Evolutionary conservation across 2,113 vertebrate species (phyloP), one percentile per base, ranked within the genome.

Genomic region (Leuciscus idus): DNA sequence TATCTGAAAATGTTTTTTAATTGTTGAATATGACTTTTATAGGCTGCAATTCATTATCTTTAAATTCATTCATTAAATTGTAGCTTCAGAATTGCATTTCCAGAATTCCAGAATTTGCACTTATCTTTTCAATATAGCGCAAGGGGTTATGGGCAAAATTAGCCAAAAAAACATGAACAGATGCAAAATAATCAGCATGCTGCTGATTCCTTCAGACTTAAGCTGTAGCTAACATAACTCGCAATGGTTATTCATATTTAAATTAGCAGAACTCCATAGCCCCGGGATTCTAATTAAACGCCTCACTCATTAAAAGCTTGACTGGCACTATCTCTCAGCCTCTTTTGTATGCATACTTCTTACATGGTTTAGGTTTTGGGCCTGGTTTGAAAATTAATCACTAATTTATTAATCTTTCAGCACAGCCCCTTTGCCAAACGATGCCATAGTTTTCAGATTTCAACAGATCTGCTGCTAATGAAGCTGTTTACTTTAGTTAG

Each of bases 381-480:
- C 39, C 39, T 26, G 72, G 26, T 77, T 33, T 77, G 48, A 77
- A 55, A 77, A 77, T 77, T 33, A 77, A 77, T 77, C 75, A 55
- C 50, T 77, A 4, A 77, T 55, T 77, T 77, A 77, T 77, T 52
- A 43, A 77, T 28, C n/a, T 75, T n/a, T 75, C 36, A 8, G 33
- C 57, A 62, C 6, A 43, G 28, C 21, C 36, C 57, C 23, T 15
- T 43, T 59, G 28, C 33, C 33, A 61, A 79, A 43, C 52, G 5
- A 61, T 1, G 30, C 55, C 77, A 39, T 4, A 10, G 30, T 39
- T 43, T 39, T 62, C 57, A 10, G 76, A 79, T 33, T 36, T 81
- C 64, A 48, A 52, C 73, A 83, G 78, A 85, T 70, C n/a, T 33
- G 19, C 68, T 82, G 26, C 48, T 88, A 85, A 83, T 85, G n/a